These are phyloP conservation scores for Melanerpes aurifrons DNA, from an alignment of 2,113 vertebrate genomes.

Conservation along the genomic window DNA sequence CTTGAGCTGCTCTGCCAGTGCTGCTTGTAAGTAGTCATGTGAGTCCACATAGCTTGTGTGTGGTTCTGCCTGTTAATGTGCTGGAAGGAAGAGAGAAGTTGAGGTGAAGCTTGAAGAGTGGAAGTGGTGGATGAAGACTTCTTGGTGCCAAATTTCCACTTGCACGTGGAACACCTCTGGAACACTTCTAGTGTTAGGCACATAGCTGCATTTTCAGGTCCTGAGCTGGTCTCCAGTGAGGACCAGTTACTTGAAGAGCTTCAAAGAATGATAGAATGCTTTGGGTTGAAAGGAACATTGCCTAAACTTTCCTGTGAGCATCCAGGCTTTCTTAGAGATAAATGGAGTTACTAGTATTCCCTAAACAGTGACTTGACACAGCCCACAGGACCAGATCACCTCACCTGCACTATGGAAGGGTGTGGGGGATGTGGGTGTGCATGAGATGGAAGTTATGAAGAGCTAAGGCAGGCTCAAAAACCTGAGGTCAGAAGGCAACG, in stretches of 20 bases:
- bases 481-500: not conserved
- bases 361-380: not conserved
- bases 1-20: not conserved
- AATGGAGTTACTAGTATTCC: not conserved
- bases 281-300: not conserved
- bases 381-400: no score
- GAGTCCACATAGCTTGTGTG: not conserved
- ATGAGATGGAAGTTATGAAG: not conserved
- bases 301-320: not conserved
- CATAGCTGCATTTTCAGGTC: not conserved
- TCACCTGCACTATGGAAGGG: not conserved
- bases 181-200: not conserved
- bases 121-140: not conserved
- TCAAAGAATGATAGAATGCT: not conserved
- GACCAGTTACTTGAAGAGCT: not conserved
- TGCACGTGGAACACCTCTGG: accelerated
- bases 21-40: not conserved
- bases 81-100: not conserved
- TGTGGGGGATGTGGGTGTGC: not conserved
- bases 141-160: not conserved
- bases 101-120: not conserved
- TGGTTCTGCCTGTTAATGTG: not conserved
- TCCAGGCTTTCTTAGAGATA: not conserved
- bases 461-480: not conserved
- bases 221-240: not conserved